Evolutionary conservation across 2,113 vertebrate genomes (phyloP).

Genomic region (Sander lucioperca): DNA sequence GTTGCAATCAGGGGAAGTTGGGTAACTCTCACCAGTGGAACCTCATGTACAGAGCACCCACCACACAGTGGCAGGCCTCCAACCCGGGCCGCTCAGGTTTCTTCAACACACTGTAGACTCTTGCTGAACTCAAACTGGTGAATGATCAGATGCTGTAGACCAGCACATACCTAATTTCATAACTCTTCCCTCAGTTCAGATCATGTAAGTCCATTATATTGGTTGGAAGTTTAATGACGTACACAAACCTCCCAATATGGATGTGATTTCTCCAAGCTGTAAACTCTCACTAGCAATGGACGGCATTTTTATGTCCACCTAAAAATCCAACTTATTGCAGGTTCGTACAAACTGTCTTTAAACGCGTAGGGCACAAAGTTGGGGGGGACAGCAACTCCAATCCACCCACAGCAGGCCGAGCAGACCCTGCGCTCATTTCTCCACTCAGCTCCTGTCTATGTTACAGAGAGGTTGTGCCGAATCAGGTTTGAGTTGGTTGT

Average conservation of each 20-base stretch:
- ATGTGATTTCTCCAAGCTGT: conserved; percentile 8
- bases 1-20: conserved; percentile 74
- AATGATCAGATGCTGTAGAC: conserved; percentile 72
- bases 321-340: conserved; percentile 20
- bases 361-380: conserved; percentile 35
- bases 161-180: conserved; percentile 64
- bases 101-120: conserved; percentile 44
- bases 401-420: not conserved
- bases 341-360: conserved; percentile 39
- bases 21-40: conserved; percentile 58
- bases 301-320: not conserved
- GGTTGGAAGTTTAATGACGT: conserved; percentile 18
- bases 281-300: conserved; percentile 3
- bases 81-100: conserved; percentile 47
- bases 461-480: conserved; percentile 22
- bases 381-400: conserved; percentile 15
- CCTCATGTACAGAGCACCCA: conserved; percentile 46
- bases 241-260: not conserved
- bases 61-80: conserved; percentile 54
- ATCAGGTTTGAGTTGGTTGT: conserved; percentile 26
- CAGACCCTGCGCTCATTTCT: conserved; percentile 22
- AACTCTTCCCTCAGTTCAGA: conserved; percentile 31
- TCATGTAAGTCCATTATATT: not conserved
- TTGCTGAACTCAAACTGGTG: conserved; percentile 52
- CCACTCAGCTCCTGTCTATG: conserved; percentile 6